A percentile compares a stretch with the other conserved stretches of the same genome.
Conservation (phyloP, 1,140 invertebrate species). For the Zaprionus davidi region DNA sequence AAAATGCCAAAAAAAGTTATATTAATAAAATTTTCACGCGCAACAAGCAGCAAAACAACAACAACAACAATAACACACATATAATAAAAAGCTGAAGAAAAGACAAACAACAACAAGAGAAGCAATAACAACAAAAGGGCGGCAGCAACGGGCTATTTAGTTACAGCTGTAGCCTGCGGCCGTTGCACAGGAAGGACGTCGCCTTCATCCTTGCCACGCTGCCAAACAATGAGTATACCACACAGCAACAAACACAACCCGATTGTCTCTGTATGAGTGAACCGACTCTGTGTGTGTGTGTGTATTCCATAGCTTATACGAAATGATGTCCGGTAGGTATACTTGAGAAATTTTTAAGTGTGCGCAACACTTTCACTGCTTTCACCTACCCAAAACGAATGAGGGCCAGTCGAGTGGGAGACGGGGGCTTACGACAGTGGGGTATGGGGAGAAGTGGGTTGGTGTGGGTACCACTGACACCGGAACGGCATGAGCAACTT, state of each 20-base stretch:
- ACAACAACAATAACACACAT: constrained; percentile 2
- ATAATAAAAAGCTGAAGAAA: constrained; percentile 43
- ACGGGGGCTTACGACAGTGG: neutral
- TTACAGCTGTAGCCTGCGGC: constrained; percentile 66
- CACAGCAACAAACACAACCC: constrained; percentile 24
- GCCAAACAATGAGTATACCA: constrained; percentile 65
- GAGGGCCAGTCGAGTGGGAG: neutral
- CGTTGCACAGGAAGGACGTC: constrained; percentile 67
- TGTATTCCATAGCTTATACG: constrained; percentile 55
- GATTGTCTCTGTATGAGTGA: constrained; percentile 22
- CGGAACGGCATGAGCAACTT: neutral
- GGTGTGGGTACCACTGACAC: constrained; percentile 4
- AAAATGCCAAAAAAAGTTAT: constrained; percentile 57
- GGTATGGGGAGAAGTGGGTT: neutral
- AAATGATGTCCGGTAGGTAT: constrained; percentile 80
- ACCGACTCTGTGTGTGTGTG: constrained; percentile 14
- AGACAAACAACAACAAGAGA: constrained; percentile 70
- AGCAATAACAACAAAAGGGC: constrained; percentile 65
- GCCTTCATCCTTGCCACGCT: constrained; percentile 32
- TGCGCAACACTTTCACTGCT: constrained; percentile 60
- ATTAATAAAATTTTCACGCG: constrained; percentile 80
- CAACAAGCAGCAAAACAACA: constrained; percentile 48
- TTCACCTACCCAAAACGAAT: constrained; percentile 21
- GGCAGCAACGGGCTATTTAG: constrained; percentile 69
- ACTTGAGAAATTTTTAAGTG: constrained; percentile 79